These are phyloP conservation scores for Tricholauxania praeusta DNA, from an alignment of 2,888 invertebrate genomes.

Conservation along the genomic window DNA sequence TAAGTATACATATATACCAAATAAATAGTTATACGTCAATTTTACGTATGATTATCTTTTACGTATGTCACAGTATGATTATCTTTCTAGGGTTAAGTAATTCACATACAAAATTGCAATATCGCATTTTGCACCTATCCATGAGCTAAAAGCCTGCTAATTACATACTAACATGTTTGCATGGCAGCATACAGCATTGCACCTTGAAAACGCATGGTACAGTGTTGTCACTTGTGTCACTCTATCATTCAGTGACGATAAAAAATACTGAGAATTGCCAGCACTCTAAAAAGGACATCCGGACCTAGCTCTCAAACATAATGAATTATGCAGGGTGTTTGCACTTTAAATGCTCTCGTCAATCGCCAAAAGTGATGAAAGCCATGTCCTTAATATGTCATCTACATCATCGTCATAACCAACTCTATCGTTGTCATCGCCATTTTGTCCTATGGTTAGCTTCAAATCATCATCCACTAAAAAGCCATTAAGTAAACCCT, in stretches of 20 bases:
- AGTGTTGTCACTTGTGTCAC: constrained; percentile 9
- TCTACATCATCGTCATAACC: neutral
- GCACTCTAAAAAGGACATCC: constrained; percentile 7
- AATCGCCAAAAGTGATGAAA: constrained; percentile 9
- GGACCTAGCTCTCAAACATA: constrained; percentile 7
- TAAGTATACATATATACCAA: too few relatives aligned
- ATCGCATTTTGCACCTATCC: too few relatives aligned
- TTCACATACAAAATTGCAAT: too few relatives aligned
- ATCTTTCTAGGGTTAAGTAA: too few relatives aligned
- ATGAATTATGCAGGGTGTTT: constrained; percentile 25
- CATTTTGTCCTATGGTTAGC: neutral
- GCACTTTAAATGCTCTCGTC: constrained; percentile 15
- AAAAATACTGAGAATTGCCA: constrained; percentile 7
- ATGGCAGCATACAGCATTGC: neutral
- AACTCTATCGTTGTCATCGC: neutral
- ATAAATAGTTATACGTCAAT: too few relatives aligned
- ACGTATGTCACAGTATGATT: too few relatives aligned
- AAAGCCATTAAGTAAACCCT: constrained; percentile 3
- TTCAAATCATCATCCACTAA: constrained; percentile 6
- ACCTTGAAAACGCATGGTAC: neutral
- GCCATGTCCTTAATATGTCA: neutral
- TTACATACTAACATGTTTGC: neutral
- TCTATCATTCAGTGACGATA: constrained; percentile 9
- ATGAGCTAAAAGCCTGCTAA: constrained; percentile 12
- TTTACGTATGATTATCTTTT: too few relatives aligned